Evolutionary conservation across 35 echinoderm and acorn worm genomes (phyloP), one percentile per base, ranked within the genome.

Genomic region (Acanthaster planci): DNA sequence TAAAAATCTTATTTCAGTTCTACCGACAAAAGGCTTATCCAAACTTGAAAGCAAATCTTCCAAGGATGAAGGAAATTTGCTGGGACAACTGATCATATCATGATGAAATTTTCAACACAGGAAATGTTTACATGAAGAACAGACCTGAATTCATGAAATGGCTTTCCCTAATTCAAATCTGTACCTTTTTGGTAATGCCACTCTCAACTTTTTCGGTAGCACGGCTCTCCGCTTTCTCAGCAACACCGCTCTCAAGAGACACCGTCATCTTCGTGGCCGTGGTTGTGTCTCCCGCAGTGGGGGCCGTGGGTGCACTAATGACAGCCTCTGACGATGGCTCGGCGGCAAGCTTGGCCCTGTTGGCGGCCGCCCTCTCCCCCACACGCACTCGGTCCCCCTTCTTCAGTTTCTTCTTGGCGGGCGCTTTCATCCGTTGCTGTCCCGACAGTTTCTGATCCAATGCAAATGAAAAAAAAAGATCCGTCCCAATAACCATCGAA

Each of bases 371-470:
- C 60, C 39, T 89, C 6, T 89, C 78, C 8, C 87, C 78, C 8
- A 89, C 87, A 19, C 87, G 51, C 21, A 57, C 57, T 76, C 87
- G 50, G 55, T 58, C 57, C 12, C 47, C 67, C 38, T 89, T 89
- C 78, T 81, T 54, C 23, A 47, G 39, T 36, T 89, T 89, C 58
- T 89, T 89, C 87, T 89, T 89, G 40, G 82, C 52, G 16, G 79
- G 19, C 19, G 87, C 5, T 60, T 76, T 89, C 78, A 52, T 81
- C 39, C 40, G 79, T 7, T 4, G 18, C 34, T 72, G 64, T 26
- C 64, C 64, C 0, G 64, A 26, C 10, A 26, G 34, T 35, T 72
- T 72, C 64, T 72, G 27, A 6, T 59, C n/a, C n/a, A n/a, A n/a
- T 47, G 42, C 4, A 47, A 47, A 6, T 47, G 12, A 47, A 4